A percentile compares a stretch with the other conserved stretches of the same genome.
These are phyloP conservation scores for Euwallacea similis DNA, from an alignment of 1,140 invertebrate genomes.

Conservation along the genomic window DNA sequence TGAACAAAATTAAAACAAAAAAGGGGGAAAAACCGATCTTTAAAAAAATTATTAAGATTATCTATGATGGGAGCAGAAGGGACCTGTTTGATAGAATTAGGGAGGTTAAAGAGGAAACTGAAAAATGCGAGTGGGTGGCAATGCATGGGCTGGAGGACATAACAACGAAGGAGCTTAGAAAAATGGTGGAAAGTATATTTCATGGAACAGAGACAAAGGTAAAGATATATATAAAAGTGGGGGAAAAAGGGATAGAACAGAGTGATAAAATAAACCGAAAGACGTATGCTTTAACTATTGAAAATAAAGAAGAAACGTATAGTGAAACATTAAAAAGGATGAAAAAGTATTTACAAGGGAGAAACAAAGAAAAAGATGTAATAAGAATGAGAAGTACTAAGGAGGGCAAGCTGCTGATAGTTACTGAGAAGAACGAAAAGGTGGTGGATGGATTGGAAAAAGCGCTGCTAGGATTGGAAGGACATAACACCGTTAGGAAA, in stretches of 20 bases:
- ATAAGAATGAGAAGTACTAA: neutral
- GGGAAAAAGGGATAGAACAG: neutral
- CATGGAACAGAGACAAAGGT: neutral
- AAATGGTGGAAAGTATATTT: slow-evolving; percentile 23
- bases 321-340: neutral
- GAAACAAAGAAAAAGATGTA: neutral
- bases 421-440: too few species aligned
- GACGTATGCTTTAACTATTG: slow-evolving; percentile 4
- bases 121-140: neutral
- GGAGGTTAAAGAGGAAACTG: slow-evolving; percentile 1
- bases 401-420: neutral
- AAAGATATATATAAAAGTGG: slow-evolving; percentile 6
- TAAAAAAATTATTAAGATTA: slow-evolving; percentile 9
- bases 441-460: too few species aligned
- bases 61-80: neutral
- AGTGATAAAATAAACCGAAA: neutral
- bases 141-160: slow-evolving; percentile 11
- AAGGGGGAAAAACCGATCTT: neutral
- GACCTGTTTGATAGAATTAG: neutral
- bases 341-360: neutral
- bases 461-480: too few species aligned
- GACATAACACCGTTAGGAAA: neutral
- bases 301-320: neutral
- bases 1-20: neutral
- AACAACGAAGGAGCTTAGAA: neutral